Base-by-base conservation (phyloP, 2,113 vertebrate species). In the Caranx ignobilis region DNA sequence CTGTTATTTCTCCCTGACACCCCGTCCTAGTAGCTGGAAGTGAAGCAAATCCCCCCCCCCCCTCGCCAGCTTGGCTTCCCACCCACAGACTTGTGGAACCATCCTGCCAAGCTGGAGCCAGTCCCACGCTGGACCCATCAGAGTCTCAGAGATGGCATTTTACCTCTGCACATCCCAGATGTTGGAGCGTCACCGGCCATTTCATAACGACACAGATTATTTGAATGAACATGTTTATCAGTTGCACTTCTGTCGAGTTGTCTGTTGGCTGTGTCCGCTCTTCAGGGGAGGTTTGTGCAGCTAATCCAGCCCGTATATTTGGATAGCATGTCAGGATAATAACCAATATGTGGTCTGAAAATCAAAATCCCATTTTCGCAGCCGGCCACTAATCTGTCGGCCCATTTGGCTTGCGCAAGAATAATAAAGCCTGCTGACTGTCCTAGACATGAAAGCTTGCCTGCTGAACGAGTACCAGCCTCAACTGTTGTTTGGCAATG, bases 311-410 rank as follows among this genome's bases (percentile, higher is more conserved):
- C 8, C 35, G 4, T 64, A 55, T 35, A 50, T 65, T 60, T 70
- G 69, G 62, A 71, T 34, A 31, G 18, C 26, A 11, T 68, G 72
- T 80, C 50, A 54, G 34, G 71, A 71, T 86, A 71, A 84, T 78
- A 71, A 77, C 65, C 79, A 55, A n/a, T 41, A 67, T 77, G 79
- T 21, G 57, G 65, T 76, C 39, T 21, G 68, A 64, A 82, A 77
- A 79, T 85, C 56, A 64, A 76, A 85, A 64, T 60, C 73, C 21
- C 61, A 75, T 88, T 77, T 78, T 85, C 63, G 31, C 82, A 81
- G 86, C 59, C 56, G 73, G 39, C 61, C 60, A 12, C 76, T 60
- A 54, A 77, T 88, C 83, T 75, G 41, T n/a, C 11, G 60, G 59
- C 57, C 75, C 66, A 64, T 90, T 86, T 81, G 76, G 77, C 60